Conservation (phyloP, 2,113 vertebrate species). For the Bostrychus sinensis region DNA sequence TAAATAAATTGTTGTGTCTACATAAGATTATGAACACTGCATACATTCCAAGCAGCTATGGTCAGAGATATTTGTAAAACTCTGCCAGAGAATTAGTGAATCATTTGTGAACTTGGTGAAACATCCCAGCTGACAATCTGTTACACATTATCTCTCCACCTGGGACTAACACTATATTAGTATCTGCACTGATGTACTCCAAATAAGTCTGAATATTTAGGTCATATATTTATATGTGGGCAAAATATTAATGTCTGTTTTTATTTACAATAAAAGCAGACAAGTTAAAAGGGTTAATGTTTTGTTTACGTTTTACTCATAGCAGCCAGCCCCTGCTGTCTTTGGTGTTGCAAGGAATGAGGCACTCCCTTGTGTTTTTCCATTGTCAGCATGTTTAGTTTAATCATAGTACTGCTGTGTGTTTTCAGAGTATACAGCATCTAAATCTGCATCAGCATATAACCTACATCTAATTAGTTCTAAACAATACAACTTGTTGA, state of each 20-base stretch:
- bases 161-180: conserved; percentile 37
- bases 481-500: background rate
- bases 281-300: background rate
- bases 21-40: no score
- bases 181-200: conserved; percentile 10
- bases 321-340: conserved; percentile 16
- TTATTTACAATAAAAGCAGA: background rate
- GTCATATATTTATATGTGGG: background rate
- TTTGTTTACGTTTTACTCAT: conserved; percentile 14
- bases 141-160: conserved; percentile 65
- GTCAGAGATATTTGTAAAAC: conserved; percentile 24
- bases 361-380: conserved; percentile 25
- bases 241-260: background rate
- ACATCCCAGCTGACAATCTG: conserved; percentile 51
- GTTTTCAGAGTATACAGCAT: conserved; percentile 16
- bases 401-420: conserved; percentile 67
- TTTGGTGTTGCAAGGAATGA: conserved; percentile 11
- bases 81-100: conserved; percentile 57
- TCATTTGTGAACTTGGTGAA: conserved; percentile 63
- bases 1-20: no score
- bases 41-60: conserved; percentile 6
- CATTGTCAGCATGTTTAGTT: conserved; percentile 56
- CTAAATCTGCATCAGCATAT: conserved; percentile 69
- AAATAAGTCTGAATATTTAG: background rate
- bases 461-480: conserved; percentile 37